Evolutionary conservation across 2,888 invertebrate species (phyloP), one percentile per base, ranked within the genome.

Genomic region (Tipula unca): DNA sequence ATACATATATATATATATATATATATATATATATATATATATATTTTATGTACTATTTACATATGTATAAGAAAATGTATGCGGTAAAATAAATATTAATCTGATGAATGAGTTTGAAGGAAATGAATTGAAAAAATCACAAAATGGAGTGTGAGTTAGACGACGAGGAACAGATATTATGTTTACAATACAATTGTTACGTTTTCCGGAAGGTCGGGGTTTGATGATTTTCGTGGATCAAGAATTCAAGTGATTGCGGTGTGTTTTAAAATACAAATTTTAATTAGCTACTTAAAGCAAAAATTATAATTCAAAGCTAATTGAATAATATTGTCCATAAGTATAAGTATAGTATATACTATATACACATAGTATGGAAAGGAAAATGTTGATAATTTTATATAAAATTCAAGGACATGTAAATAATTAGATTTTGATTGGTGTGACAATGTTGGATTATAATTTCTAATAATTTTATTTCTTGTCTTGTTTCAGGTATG

Each of bases 151-250:
- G 48, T 69, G 69, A 69, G 69, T 69, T 69, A 69, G 25, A 69
- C 69, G 25, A 69, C 8, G 25, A 69, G 69, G 25, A 69, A 69
- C 69, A 20, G 25, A 69, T 69, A 25, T 25, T 69, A 17, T 69
- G 3, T 25, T 69, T 25, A 69, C 69, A 25, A 69, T 69, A 69
- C 25, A 69, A 69, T 69, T 69, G 25, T 69, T 69, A 69, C 69
- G 69, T 69, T 69, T 69, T 69, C 69, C 69, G 69, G 69, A 69
- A 69, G 69, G 69, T 69, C 25, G 69, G 25, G 69, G 69, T 69
- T 69, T 69, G 69, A 3, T 69, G 69, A 69, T 69, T 69, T 69
- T 69, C 69, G 69, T 69, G 69, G 69, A 69, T 69, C 69, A 69
- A 69, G 69, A 69, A 69, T 69, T 69, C 69, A 25, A 25, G 69